phyloP scores from a whole-genome alignment of 2,113 vertebrate genomes.

The Ariopsis seemanni region DNA sequence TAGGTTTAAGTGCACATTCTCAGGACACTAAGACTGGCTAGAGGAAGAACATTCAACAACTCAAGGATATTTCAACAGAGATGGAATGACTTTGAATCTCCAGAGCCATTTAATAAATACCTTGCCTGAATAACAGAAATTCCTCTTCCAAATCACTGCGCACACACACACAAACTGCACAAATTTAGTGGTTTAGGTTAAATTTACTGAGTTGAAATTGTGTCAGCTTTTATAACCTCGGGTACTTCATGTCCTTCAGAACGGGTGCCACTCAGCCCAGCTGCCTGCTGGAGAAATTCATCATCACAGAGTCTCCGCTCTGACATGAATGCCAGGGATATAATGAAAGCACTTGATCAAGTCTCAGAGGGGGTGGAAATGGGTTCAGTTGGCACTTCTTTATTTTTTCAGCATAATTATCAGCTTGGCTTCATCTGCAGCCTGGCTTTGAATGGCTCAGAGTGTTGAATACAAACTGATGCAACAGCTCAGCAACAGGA shows the following conservation, averaged over 20 bases:
- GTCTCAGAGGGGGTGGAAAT: conserved; percentile 43
- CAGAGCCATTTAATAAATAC: neutral
- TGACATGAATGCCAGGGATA: conserved; percentile 29
- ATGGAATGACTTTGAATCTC: neutral
- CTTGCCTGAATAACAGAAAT: neutral
- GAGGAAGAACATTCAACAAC: neutral
- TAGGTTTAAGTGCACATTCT: neutral
- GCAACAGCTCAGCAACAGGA: conserved; percentile 44
- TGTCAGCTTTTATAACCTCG: conserved; percentile 36
- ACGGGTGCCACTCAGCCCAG: neutral
- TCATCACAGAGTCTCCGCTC: conserved; percentile 31
- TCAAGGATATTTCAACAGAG: neutral
- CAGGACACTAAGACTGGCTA: neutral
- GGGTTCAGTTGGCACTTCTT: conserved; percentile 43
- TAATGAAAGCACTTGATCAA: conserved; percentile 48
- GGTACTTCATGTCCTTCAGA: conserved; percentile 29
- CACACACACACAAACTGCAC: neutral
- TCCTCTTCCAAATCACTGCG: neutral
- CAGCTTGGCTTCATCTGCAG: conserved; percentile 29
- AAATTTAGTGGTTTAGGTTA: neutral
- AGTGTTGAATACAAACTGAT: conserved; percentile 35
- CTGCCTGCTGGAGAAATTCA: conserved; percentile 34
- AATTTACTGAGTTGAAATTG: conserved; percentile 17
- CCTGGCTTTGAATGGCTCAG: conserved; percentile 13
- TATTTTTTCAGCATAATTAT: conserved; percentile 52